A percentile compares a stretch with the other conserved stretches of the same genome.
Evolutionary conservation across 92 coral and sea anemone genomes (phyloP).

Genomic region (Paragorgia papillata): DNA sequence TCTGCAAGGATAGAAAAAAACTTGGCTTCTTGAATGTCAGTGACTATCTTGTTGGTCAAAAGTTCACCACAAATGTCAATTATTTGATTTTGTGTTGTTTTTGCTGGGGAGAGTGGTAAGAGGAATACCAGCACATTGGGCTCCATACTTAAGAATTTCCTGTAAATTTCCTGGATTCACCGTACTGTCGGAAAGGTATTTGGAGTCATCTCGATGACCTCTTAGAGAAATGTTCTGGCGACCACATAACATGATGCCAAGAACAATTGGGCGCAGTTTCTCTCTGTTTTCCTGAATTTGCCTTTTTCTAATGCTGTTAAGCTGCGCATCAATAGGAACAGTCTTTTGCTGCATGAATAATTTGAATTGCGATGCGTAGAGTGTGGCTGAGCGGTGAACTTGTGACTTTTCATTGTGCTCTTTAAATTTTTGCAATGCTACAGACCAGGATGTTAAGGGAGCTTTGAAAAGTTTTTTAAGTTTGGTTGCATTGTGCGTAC

Average conservation of each 20-base stretch:
- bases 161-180: constrained; percentile 70
- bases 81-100: constrained; percentile 40
- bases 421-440: constrained; percentile 8
- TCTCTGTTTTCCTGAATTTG: constrained; percentile 54
- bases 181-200: constrained; percentile 48
- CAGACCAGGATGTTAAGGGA: not conserved
- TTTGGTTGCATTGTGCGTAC: constrained; percentile 35
- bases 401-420: constrained; percentile 18
- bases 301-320: not conserved
- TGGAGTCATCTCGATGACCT: constrained; percentile 66
- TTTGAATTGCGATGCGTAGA: not conserved
- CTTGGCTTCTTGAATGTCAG: constrained; percentile 14
- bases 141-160: constrained; percentile 58
- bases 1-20: constrained; percentile 49
- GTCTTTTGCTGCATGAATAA: not conserved
- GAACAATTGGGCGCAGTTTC: constrained; percentile 58
- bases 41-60: constrained; percentile 24
- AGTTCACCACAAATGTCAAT: constrained; percentile 46
- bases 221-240: constrained; percentile 62
- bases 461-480: constrained; percentile 25
- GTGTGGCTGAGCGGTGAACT: constrained; percentile 8
- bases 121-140: not conserved
- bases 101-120: constrained; percentile 6
- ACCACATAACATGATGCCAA: constrained; percentile 65
- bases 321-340: not conserved